Evolutionary conservation across 64 coral and sea anemone genomes (phyloP), one percentile per base, ranked within the genome.

Genomic region (Pocillopora damicornis): DNA sequence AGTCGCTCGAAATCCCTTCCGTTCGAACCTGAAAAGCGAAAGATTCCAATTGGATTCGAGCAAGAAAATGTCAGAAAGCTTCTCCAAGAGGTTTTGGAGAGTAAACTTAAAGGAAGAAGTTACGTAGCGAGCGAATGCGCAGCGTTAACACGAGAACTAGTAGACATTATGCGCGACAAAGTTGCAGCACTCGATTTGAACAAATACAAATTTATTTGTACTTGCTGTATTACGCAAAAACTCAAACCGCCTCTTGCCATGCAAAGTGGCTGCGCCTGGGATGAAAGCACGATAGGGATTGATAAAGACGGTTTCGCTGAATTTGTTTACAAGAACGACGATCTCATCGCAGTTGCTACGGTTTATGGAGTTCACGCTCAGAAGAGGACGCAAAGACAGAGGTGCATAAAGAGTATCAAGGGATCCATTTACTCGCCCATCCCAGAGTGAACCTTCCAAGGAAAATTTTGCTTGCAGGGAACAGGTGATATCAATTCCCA

Each of bases 251-350:
- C 76, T 11, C 88, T 89, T 17, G 73, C 60, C 45, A 58, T 97
- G 17, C 88, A 97, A 22, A 97, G 94, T 84, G 94, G 94, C 17
- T 97, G 88, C 61, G 91, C 90, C 23, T 97, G 94, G 94, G 88
- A 97, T 23, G 90, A 93, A 13, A 59, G 77, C 13, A 61, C 69
- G 11, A 83, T 73, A 7, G 79, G 76, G 15, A 63, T 90, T 1
- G 88, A 97, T 11, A 77, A 76, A 79, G 94, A 97, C 18, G 89
- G 67, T 68, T 97, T 97, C 73, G 91, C 88, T 3, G 94, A 96
- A 51, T 96, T 87, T 89, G 42, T 96, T 90, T 93, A 96, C 74
- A 96, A 90, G 42, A 96, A 89, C 79, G 83, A 87, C 5, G 72
- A 90, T 7, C 45, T 96, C 25, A 64, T 89, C 13, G 94, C 91